Conservation (phyloP, 1,140 invertebrate genomes). For the Trichogramma pretiosum region DNA sequence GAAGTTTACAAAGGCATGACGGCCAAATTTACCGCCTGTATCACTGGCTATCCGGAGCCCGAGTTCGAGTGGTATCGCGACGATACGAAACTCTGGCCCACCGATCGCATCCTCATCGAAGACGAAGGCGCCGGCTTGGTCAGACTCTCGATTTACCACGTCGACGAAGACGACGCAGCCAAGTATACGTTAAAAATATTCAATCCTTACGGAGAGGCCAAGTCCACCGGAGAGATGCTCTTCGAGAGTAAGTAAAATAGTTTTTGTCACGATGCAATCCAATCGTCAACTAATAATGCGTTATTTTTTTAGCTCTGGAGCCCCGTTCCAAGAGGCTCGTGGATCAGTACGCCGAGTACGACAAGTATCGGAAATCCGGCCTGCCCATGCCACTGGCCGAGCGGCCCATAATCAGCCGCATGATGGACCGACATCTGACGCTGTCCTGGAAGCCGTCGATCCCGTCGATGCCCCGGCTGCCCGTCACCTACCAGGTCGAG, state of each 20-base stretch:
- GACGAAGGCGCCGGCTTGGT: constrained; percentile 65
- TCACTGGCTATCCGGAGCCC: constrained; percentile 75
- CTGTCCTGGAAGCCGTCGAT: constrained; percentile 88
- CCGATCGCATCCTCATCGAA: constrained; percentile 72
- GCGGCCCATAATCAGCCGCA: constrained; percentile 77
- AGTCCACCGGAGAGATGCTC: constrained; percentile 69
- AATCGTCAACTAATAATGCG: constrained; percentile 5
- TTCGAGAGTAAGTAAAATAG: constrained; percentile 63
- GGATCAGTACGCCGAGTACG: constrained; percentile 76
- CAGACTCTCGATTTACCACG: constrained; percentile 64
- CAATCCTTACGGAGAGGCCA: constrained; percentile 75
- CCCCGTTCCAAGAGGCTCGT: constrained; percentile 60
- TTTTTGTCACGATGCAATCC: not conserved
- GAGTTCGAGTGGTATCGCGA: constrained; percentile 79
- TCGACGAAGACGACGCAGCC: constrained; percentile 70
- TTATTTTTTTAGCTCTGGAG: constrained; percentile 57
- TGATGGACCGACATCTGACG: constrained; percentile 75
- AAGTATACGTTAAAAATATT: constrained; percentile 71
- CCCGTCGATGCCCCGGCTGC: constrained; percentile 65
- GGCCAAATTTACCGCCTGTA: constrained; percentile 84
- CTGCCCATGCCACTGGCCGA: constrained; percentile 76
- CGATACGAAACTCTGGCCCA: constrained; percentile 66
- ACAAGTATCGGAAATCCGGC: constrained; percentile 72
- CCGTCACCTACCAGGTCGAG: constrained; percentile 89
- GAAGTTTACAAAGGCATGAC: constrained; percentile 81